Percentiles rank a stretch among this genome's conserved stretches.
Conservation (phyloP, 1,140 invertebrate species). For the Cephus cinctus region DNA sequence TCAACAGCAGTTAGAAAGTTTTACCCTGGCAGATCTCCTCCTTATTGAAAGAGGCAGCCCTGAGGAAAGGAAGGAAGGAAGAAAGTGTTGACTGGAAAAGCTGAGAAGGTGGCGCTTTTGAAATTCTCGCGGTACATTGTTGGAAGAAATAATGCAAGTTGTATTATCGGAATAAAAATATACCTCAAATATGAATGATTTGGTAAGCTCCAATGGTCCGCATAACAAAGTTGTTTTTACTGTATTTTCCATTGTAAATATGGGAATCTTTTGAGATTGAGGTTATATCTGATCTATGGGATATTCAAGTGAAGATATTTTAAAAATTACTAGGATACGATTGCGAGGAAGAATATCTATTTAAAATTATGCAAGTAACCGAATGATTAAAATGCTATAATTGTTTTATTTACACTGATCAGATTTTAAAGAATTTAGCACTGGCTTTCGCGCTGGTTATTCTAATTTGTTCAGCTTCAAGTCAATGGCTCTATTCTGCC, state of each 20-base stretch:
- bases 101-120: not conserved
- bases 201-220: conserved; percentile 30
- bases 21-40: too few relatives aligned
- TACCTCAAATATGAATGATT: conserved; percentile 45
- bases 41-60: not conserved
- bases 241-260: conserved; percentile 12
- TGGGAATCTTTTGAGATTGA: conserved; percentile 6
- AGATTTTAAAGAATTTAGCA: too few relatives aligned
- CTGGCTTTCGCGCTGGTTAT: too few relatives aligned
- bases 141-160: not conserved
- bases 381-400: too few relatives aligned
- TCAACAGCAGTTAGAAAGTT: conserved; percentile 8
- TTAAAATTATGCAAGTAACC: too few relatives aligned
- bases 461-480: too few relatives aligned
- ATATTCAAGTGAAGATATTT: too few relatives aligned
- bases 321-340: too few relatives aligned
- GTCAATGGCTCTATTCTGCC: too few relatives aligned
- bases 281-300: too few relatives aligned
- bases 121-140: not conserved
- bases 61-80: not conserved
- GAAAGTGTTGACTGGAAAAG: not conserved
- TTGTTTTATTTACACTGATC: too few relatives aligned
- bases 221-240: conserved; percentile 30
- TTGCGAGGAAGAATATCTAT: too few relatives aligned
- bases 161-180: conserved; percentile 6